A percentile compares a stretch with the other conserved stretches of the same genome.
These are phyloP conservation scores for Euborellia annulipes DNA, from an alignment of 1,140 invertebrate genomes.

Conservation along the genomic window DNA sequence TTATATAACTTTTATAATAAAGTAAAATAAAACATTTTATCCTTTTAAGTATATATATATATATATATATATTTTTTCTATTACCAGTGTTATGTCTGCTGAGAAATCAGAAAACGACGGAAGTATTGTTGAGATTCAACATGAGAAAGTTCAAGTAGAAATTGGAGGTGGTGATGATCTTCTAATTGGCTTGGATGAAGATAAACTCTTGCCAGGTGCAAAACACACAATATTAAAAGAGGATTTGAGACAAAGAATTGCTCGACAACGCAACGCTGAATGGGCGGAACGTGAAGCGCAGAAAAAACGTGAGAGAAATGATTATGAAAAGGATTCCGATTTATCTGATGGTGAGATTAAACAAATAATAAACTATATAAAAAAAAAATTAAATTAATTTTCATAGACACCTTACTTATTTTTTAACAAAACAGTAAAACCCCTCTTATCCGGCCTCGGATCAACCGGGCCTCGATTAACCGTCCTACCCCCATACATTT, in stretches of 20 bases:
- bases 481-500: no score
- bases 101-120: conserved; percentile 9
- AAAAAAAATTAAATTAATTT: no score
- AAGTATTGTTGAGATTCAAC: conserved; percentile 10
- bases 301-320: conserved; percentile 29
- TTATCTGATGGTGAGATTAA: no score
- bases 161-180: conserved; percentile 36
- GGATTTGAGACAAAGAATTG: conserved; percentile 43
- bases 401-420: no score
- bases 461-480: no score
- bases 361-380: no score
- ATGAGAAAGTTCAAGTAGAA: conserved; percentile 28
- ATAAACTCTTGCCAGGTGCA: conserved; percentile 37
- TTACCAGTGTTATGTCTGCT: neutral
- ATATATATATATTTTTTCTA: no score
- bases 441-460: no score
- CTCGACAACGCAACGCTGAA: conserved; percentile 37
- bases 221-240: conserved; percentile 40
- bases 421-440: no score
- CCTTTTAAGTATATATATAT: no score
- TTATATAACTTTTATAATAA: no score
- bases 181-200: conserved; percentile 39
- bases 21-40: no score
- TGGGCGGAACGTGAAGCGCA: conserved; percentile 39
- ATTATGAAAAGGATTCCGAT: conserved; percentile 16